A percentile compares a stretch with the other conserved stretches of the same genome.
Conservation (phyloP, 1,140 invertebrate species). For the Drosophila fuyamai region DNA sequence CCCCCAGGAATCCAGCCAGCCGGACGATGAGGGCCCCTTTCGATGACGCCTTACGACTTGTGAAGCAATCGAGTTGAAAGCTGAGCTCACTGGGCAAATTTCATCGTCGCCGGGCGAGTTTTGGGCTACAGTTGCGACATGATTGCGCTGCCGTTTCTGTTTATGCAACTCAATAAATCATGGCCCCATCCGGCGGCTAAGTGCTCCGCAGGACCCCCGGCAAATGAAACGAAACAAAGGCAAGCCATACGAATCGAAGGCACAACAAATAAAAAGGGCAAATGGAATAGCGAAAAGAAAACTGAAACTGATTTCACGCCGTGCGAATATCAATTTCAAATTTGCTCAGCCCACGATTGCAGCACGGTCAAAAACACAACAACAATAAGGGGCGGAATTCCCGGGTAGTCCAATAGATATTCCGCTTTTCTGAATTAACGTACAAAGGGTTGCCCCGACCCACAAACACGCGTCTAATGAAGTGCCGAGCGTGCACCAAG, state of each 20-base stretch:
- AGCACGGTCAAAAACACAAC: conserved; percentile 36
- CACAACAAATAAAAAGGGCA: conserved; percentile 37
- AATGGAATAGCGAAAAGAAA: conserved; percentile 59
- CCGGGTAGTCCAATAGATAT: conserved; percentile 13
- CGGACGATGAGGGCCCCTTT: conserved; percentile 11
- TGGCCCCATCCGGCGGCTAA: conserved; percentile 46
- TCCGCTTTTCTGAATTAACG: conserved; percentile 1
- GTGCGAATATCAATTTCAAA: conserved; percentile 83
- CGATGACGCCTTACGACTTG: conserved; percentile 81
- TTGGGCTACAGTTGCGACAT: conserved; percentile 69
- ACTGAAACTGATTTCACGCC: conserved; percentile 77
- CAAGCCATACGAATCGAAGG: conserved; percentile 63
- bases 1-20: conserved; percentile 24
- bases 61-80: conserved; percentile 83
- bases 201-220: conserved; percentile 27
- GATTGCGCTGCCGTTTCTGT: conserved; percentile 84
- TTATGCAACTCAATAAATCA: conserved; percentile 85
- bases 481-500: conserved; percentile 61
- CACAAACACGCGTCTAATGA: conserved; percentile 73
- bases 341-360: conserved; percentile 56
- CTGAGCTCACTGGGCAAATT: conserved; percentile 62
- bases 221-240: conserved; percentile 62
- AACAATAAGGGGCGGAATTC: conserved; percentile 28
- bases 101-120: conserved; percentile 22
- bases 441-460: conserved; percentile 24